Conservation (phyloP, 2,888 invertebrate genomes). For the Busseola fusca region DNA sequence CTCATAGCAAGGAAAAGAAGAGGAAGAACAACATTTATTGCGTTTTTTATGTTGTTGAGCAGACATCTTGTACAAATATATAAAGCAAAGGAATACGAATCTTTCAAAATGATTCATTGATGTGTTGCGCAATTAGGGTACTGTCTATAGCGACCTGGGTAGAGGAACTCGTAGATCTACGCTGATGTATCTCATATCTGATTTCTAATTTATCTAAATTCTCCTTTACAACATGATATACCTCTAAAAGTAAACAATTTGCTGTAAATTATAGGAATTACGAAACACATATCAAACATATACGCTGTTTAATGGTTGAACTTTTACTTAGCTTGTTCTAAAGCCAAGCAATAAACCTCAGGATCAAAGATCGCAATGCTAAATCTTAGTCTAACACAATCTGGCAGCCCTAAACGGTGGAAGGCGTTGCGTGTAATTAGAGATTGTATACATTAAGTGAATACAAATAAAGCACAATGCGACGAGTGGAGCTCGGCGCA, state of each 20-base stretch:
- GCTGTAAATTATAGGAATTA: conserved; percentile 3
- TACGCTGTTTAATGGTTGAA: conserved; percentile 7
- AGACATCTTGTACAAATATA: no score
- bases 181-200: no score
- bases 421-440: conserved; percentile 88
- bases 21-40: no score
- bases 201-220: not conserved
- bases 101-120: no score
- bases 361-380: conserved; percentile 54
- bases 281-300: conserved; percentile 7
- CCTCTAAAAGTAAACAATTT: not conserved
- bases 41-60: no score
- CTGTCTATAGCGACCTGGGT: no score
- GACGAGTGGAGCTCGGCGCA: conserved; percentile 78
- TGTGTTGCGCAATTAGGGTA: no score
- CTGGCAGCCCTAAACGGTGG: conserved; percentile 77
- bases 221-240: not conserved
- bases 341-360: conserved; percentile 42
- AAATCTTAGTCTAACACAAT: conserved; percentile 54
- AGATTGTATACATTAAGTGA: conserved; percentile 88
- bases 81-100: no score
- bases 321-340: conserved; percentile 25
- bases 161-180: not conserved
- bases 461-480: conserved; percentile 88
- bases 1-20: no score